Evolutionary conservation across 2,888 invertebrate genomes (phyloP), one percentile per base, ranked within the genome.

Genomic region (Plebejus melissa): DNA sequence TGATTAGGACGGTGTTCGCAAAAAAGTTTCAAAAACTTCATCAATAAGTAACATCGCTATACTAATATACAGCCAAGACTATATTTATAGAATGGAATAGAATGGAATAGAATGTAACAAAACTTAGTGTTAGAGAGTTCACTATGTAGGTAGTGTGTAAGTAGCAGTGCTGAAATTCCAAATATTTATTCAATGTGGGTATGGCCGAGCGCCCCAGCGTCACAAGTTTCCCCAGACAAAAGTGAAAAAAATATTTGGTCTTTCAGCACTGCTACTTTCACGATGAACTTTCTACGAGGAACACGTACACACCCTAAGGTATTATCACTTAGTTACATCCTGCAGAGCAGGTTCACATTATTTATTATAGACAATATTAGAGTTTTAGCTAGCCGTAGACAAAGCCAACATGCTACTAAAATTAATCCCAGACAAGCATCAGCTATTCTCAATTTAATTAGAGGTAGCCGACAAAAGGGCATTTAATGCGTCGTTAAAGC

Each of bases 401-500:
- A 6, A 58, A 58, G 22, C 16, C 58, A 6, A 58, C 7, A 11
- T 6, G n/a, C 57, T 6, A 4, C 11, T 4, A 60, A 60, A 60
- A 9, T n/a, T 2, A 28, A 22, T n/a, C 7, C 7, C 58, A 4
- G 22, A 22, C 22, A 22, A 58, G 46, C 7, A 7, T 28, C 11
- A 22, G 28, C 60, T 11, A 11, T 60, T 60, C 60, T 60, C 60
- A 50, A 72, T 50, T 32, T 13, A 28, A 50, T 72, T 71, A 54
- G 50, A 71, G 69, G 58, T 41, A 75, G 69, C 50, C 74, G 65
- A 5, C n/a, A 74, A 69, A 57, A 75, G 70, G 69, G 69, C 76
- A 80, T 77, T 78, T 77, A 80, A 80, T 79, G 79, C 80, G 79
- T 82, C 81, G 79, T 82, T 83, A 79, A 81, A 81, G 81, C 85